Base-by-base conservation (phyloP, 2,888 invertebrate species). In the Deilephila elpenor region DNA sequence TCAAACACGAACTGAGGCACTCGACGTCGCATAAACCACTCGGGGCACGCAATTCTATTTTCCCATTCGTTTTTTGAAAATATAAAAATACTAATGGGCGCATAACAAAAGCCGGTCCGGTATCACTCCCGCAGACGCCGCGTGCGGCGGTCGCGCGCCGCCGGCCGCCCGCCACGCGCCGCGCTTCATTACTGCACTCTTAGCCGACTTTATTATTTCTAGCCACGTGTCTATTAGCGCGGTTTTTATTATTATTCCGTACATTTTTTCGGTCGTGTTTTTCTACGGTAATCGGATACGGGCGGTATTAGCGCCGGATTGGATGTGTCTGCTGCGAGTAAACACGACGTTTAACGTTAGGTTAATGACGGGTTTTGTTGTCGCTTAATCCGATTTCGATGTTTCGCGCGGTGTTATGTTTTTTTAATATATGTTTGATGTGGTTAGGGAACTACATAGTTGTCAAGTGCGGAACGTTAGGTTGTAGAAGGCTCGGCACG, bases 131-230 rank as follows among this genome's bases (percentile, higher is more conserved):
- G 62, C 72, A 64, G 53, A 51, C 59, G 72, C 62, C 71, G 81
- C 51, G 53, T 60, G 60, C 34, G 53, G 84, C 81, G 84, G 85
- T 86, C 86, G 81, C 78, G 82, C 82, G 75, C 78, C 75, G 79
- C 76, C 83, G 83, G 84, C 82, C 84, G 83, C 81, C 74, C 81
- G 89, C 74, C 93, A 92, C 92, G 90, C 88, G 92, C 76, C 88
- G 72, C 77, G 82, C 88, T 89, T 92, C 92, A 92, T 92, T 93
- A 91, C 87, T 86, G 83, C 84, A 85, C 86, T 87, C 88, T 89
- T 84, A 86, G 83, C 73, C 88, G 82, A 87, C 91, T 89, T 92
- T 93, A 93, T 93, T 93, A 93, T 93, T 91, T 90, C 86, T 85
- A 86, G 92, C 86, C 93, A 93, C 93, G 93, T 89, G 93, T 77